phyloP scores from a whole-genome alignment of 1,140 invertebrate genomes.

The Agraylea sexmaculata region DNA sequence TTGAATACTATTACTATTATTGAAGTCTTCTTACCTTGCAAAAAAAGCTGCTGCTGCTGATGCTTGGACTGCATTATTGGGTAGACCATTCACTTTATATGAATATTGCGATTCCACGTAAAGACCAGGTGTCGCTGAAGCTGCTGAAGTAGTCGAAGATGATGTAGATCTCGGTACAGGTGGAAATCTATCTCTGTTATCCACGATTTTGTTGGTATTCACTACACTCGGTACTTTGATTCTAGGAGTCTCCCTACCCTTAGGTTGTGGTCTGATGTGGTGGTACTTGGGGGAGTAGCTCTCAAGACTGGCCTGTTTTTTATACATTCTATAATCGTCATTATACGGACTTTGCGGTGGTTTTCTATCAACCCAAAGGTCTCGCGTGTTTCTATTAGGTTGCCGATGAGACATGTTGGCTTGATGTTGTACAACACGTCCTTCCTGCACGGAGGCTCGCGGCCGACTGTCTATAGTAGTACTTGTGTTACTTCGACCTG shows the following conservation, averaged over 20 bases:
- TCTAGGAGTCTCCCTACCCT: conserved; percentile 11
- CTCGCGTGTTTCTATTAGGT: no score
- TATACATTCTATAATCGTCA: conserved; percentile 1
- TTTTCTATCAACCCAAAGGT: no score
- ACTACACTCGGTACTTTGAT: conserved; percentile 5
- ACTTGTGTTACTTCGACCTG: no score
- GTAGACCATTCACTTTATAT: conserved; percentile 17
- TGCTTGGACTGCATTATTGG: conserved; percentile 20
- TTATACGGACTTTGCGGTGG: no score
- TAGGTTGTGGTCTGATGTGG: conserved; percentile 31
- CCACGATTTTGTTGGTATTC: no score
- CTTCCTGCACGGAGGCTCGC: conserved; percentile 28
- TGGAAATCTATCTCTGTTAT: background rate
- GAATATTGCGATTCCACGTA: conserved; percentile 19
- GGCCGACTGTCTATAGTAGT: conserved; percentile 21
- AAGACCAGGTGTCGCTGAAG: conserved; percentile 2
- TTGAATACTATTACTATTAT: no score
- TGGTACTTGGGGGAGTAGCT: conserved; percentile 40
- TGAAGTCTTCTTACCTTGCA: conserved; percentile 21
- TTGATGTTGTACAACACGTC: no score
- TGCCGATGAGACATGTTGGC: conserved; percentile 17
- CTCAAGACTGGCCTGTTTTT: conserved; percentile 32
- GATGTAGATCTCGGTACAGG: background rate
- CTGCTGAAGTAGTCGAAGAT: background rate
- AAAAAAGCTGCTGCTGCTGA: conserved; percentile 21